phyloP scores from a whole-genome alignment of 2,888 invertebrate species.

The Rosalia funebris region DNA sequence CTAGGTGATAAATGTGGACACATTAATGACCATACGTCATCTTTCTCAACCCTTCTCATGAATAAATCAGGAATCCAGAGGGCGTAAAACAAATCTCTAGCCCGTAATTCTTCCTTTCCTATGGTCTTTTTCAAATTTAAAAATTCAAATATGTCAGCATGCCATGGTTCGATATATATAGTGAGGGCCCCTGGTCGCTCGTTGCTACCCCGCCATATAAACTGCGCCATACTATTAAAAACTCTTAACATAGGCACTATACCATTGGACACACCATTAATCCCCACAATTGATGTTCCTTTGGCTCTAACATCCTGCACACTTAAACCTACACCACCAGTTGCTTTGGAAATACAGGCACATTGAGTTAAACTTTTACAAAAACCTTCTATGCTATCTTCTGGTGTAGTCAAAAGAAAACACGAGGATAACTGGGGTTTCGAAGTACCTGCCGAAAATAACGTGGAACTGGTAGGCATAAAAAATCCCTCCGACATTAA shows the following conservation, averaged over 20 bases:
- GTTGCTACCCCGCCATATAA: constrained; percentile 98
- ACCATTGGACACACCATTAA: constrained; percentile 96
- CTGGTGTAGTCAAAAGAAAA: constrained; percentile 92
- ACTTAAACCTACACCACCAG: constrained; percentile 96
- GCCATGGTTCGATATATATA: constrained; percentile 98
- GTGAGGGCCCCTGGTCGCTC: constrained; percentile 98
- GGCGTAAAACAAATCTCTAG: constrained; percentile 95
- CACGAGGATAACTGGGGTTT: constrained; percentile 95
- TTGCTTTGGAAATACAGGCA: constrained; percentile 94
- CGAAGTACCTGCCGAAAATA: constrained; percentile 93
- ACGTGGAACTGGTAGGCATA: constrained; percentile 97
- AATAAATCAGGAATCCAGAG: constrained; percentile 99
- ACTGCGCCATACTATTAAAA: constrained; percentile 94
- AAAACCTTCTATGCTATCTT: constrained; percentile 96
- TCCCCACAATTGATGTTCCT: constrained; percentile 89
- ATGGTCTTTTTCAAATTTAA: constrained; percentile 94
- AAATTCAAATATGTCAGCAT: constrained; percentile 96
- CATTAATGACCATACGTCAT: constrained; percentile 94
- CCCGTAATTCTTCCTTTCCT: constrained; percentile 92
- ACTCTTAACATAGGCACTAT: constrained; percentile 95
- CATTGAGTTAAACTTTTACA: constrained; percentile 92
- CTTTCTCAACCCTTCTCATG: constrained; percentile 90
- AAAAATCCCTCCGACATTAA: constrained; percentile 94
- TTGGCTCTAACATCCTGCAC: constrained; percentile 94
- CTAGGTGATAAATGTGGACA: constrained; percentile 95